phyloP scores from a whole-genome alignment of 1,140 invertebrate genomes.

The Cecropterus lyciades region DNA sequence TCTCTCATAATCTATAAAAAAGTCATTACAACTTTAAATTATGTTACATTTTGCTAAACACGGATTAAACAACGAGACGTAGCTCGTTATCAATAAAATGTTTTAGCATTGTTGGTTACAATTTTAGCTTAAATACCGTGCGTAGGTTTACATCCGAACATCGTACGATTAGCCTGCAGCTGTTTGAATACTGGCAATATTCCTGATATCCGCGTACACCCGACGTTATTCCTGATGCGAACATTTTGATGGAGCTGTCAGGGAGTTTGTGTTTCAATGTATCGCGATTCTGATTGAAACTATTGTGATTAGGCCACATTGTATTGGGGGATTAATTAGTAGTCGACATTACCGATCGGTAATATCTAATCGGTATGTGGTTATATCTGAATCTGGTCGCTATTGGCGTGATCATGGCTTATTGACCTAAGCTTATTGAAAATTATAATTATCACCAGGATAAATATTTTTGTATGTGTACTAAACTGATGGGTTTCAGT shows the following conservation, averaged over 20 bases:
- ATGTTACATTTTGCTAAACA: too few relatives aligned
- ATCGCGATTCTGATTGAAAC: conserved; percentile 16
- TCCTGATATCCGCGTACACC: conserved; percentile 1
- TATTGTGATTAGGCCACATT: conserved; percentile 11
- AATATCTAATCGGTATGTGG: not conserved
- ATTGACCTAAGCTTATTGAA: too few relatives aligned
- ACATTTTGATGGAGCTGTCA: not conserved
- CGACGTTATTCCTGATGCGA: conserved; percentile 1
- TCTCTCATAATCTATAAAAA: too few relatives aligned
- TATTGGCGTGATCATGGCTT: not conserved
- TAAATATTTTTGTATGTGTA: too few relatives aligned
- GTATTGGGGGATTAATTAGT: conserved; percentile 6
- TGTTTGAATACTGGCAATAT: not conserved
- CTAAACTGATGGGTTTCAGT: too few relatives aligned
- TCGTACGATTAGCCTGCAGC: not conserved
- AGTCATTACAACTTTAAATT: too few relatives aligned
- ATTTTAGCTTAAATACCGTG: not conserved
- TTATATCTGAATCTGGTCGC: not conserved
- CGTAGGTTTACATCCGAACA: not conserved
- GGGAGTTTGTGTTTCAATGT: conserved; percentile 16
- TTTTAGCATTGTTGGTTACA: not conserved
- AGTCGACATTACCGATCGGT: not conserved
- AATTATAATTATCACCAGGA: too few relatives aligned
- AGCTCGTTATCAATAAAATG: not conserved
- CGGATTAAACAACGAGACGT: too few relatives aligned